Conservation (phyloP, 2,888 invertebrate species). For the Hecatera dysodea region DNA sequence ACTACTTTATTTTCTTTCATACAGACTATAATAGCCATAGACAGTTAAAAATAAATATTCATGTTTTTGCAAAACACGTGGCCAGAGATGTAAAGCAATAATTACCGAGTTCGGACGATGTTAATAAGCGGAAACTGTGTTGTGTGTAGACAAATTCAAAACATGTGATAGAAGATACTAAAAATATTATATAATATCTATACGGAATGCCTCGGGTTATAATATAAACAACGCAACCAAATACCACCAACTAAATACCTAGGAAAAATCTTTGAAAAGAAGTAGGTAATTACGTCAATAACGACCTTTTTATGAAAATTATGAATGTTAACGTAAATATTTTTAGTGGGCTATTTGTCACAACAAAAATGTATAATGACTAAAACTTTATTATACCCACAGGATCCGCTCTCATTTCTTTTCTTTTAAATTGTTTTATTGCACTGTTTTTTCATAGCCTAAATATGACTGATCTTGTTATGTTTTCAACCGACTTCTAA, state of each 20-base stretch:
- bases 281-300: constrained; percentile 25
- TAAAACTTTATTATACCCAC: constrained; percentile 15
- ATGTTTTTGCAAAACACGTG: not conserved
- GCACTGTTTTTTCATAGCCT: constrained; percentile 24
- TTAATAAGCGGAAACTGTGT: not conserved
- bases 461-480: constrained; percentile 14
- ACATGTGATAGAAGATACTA: not conserved
- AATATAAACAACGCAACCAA: not conserved
- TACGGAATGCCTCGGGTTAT: not conserved
- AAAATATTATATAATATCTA: not conserved
- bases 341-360: constrained; percentile 38
- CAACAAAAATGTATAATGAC: constrained; percentile 1
- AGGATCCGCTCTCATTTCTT: constrained; percentile 33
- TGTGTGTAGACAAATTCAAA: not conserved
- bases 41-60: not conserved
- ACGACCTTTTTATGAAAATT: constrained; percentile 43
- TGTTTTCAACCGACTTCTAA: too few species aligned
- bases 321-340: constrained; percentile 45
- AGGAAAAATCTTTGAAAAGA: constrained; percentile 6
- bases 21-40: not conserved
- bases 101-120: not conserved
- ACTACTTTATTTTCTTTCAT: constrained; percentile 33
- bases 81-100: not conserved
- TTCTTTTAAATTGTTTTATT: constrained; percentile 20
- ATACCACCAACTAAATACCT: too few species aligned